A percentile compares a stretch with the other conserved stretches of the same genome.
Conservation (phyloP, 2,888 invertebrate species). For the Patella pellucida region DNA sequence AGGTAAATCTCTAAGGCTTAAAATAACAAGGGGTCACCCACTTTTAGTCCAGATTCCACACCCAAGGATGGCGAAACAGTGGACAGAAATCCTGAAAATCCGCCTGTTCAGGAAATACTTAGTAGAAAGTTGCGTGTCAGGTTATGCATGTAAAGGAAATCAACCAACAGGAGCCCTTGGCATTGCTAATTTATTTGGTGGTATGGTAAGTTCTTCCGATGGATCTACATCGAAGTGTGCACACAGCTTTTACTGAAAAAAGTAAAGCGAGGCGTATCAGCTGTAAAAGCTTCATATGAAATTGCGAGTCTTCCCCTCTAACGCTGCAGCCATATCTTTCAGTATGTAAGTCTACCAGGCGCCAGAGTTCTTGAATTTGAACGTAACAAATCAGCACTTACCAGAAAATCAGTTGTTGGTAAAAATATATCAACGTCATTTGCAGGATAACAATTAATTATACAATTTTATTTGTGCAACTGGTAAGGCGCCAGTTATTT, state of each 20-base stretch:
- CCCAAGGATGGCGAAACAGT: conserved; percentile 44
- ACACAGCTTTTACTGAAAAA: conserved; percentile 39
- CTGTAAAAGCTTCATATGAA: conserved; percentile 41
- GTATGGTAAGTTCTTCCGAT: neutral
- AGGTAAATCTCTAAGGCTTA: conserved; percentile 39
- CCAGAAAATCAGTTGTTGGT: conserved; percentile 33
- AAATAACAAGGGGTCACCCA: conserved; percentile 47
- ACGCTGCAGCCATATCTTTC: conserved; percentile 39
- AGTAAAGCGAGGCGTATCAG: conserved; percentile 41
- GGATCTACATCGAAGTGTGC: conserved; percentile 25
- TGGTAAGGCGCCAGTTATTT: too few species aligned
- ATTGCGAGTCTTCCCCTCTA: conserved; percentile 33
- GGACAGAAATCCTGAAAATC: conserved; percentile 40
- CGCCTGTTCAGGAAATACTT: conserved; percentile 42
- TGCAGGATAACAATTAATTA: too few species aligned
- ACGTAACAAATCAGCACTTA: conserved; percentile 21
- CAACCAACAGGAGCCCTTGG: conserved; percentile 40
- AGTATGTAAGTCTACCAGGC: conserved; percentile 38
- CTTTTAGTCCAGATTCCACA: conserved; percentile 37
- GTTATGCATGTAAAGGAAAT: conserved; percentile 41
- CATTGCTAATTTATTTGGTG: conserved; percentile 33
- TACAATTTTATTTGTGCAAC: too few species aligned
- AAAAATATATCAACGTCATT: conserved; percentile 33
- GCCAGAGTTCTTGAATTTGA: conserved; percentile 28
- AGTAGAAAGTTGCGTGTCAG: conserved; percentile 34